A percentile compares a stretch with the other conserved stretches of the same genome.
These are phyloP conservation scores for Diogma glabrata DNA, from an alignment of 2,888 invertebrate species.

Conservation along the genomic window DNA sequence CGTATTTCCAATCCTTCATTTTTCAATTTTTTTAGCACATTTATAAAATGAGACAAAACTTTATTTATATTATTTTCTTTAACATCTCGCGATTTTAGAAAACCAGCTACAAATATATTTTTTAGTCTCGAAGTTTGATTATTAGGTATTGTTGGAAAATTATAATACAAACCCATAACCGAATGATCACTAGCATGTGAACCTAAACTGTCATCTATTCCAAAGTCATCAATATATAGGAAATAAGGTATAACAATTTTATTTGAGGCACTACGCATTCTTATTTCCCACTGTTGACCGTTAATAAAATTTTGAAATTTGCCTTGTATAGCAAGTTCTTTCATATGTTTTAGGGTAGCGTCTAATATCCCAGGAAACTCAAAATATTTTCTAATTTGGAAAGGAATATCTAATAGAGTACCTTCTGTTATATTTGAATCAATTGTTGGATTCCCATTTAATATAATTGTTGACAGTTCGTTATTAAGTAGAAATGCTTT, in stretches of 20 bases:
- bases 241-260: not conserved
- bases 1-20: not conserved
- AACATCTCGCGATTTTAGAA: not conserved
- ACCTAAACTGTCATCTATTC: not conserved
- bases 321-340: not conserved
- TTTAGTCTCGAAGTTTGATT: not conserved
- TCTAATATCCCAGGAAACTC: not conserved
- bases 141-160: not conserved
- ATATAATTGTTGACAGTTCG: not conserved
- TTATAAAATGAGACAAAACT: not conserved
- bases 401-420: not conserved
- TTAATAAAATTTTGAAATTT: not conserved
- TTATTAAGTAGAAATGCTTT: not conserved
- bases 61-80: not conserved
- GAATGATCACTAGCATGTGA: not conserved
- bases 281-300: not conserved
- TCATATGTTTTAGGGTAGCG: not conserved
- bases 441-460: not conserved
- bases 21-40: not conserved
- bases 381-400: conserved; percentile 1
- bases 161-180: not conserved
- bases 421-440: not conserved
- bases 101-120: not conserved
- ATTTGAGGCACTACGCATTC: not conserved
- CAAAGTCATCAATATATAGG: not conserved